A percentile compares a stretch with the other conserved stretches of the same genome.
Evolutionary conservation across 2,888 invertebrate species (phyloP).

Genomic region (Chironomus tentans): DNA sequence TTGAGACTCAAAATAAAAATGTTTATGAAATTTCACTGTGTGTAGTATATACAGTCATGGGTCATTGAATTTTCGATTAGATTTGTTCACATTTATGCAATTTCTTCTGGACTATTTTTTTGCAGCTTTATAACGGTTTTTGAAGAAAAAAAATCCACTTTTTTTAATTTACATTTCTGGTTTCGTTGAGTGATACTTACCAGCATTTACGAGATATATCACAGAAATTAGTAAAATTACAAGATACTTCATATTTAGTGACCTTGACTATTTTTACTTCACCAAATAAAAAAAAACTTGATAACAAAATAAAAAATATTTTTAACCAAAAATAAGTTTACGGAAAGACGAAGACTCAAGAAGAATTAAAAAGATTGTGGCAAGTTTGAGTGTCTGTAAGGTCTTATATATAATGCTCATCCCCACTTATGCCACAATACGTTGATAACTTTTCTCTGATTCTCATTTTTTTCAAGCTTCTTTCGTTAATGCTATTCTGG

Average conservation of each 20-base stretch:
- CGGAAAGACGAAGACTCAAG: background rate
- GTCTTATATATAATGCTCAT: background rate
- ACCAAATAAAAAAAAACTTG: background rate
- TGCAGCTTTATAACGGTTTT: background rate
- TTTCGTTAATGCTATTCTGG: no score
- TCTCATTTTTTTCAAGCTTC: background rate
- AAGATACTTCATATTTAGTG: background rate
- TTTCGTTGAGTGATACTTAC: background rate
- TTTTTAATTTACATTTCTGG: background rate
- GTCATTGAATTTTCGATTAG: slow-evolving; percentile 3
- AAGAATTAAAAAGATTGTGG: background rate
- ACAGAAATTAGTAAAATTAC: slow-evolving; percentile 4
- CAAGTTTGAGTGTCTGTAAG: background rate
- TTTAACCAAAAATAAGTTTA: background rate
- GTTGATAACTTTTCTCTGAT: background rate
- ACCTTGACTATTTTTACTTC: background rate
- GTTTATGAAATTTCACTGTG: background rate
- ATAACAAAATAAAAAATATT: background rate
- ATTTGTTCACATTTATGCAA: background rate
- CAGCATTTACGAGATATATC: background rate
- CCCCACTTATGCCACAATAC: background rate
- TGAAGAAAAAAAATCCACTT: background rate
- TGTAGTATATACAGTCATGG: no score
- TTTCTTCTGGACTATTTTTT: background rate
- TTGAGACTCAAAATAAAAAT: no score